phyloP scores from a whole-genome alignment of 2,113 vertebrate species.

The Brevimyrus niger region DNA sequence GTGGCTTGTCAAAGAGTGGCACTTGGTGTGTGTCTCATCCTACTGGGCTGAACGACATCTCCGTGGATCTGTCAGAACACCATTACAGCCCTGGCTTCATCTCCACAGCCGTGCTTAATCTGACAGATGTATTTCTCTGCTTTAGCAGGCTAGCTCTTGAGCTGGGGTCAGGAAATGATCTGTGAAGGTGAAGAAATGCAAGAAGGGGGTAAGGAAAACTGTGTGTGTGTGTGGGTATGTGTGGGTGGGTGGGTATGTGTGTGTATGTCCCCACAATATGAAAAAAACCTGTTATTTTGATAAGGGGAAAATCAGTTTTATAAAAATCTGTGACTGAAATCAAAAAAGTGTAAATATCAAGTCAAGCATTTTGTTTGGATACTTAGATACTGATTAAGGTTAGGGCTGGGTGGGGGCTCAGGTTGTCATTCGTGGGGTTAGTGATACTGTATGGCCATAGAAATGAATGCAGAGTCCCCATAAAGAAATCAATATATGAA shows the following conservation, averaged over 20 bases:
- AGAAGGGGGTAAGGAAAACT: slow-evolving; percentile 11
- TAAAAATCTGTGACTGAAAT: not conserved
- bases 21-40: not conserved
- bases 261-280: not conserved
- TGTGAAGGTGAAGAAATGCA: slow-evolving; percentile 41
- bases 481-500: not conserved
- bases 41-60: not conserved
- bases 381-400: not conserved
- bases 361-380: not conserved
- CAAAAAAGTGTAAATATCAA: not conserved
- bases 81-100: not conserved
- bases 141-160: slow-evolving; percentile 42
- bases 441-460: not conserved
- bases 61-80: not conserved
- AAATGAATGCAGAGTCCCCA: not conserved
- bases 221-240: slow-evolving; percentile 36
- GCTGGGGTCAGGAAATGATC: slow-evolving; percentile 47
- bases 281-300: not conserved
- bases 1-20: not conserved
- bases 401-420: not conserved
- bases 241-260: not conserved
- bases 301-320: not conserved
- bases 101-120: slow-evolving; percentile 16
- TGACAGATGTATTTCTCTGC: slow-evolving; percentile 18
- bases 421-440: not conserved